A percentile compares a stretch with the other conserved stretches of the same genome.
Conservation (phyloP, 2,113 vertebrate species). For the Sigmodon hispidus region DNA sequence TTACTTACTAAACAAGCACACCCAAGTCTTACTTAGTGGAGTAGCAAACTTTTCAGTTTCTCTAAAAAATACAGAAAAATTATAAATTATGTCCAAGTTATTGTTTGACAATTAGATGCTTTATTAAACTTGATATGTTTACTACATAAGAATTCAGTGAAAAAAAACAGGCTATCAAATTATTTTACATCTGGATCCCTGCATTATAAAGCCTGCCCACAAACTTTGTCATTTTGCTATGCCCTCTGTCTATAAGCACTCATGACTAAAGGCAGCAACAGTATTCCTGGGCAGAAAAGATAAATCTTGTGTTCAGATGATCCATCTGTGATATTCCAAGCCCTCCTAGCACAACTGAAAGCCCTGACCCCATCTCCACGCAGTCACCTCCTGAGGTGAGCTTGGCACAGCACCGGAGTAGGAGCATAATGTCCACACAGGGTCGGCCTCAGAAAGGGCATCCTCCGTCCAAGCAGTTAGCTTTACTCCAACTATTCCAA, state of each 20-base stretch:
- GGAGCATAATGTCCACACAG: background rate
- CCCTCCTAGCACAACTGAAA: background rate
- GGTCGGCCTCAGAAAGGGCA: background rate
- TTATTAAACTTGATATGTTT: conserved; percentile 80
- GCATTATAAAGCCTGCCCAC: conserved; percentile 75
- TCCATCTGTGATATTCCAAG: background rate
- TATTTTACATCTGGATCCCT: conserved; percentile 70
- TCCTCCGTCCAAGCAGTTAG: conserved; percentile 12
- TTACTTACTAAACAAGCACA: background rate
- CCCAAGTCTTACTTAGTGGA: background rate
- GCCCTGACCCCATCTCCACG: background rate
- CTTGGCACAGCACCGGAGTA: background rate
- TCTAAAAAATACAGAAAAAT: background rate
- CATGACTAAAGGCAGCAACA: background rate
- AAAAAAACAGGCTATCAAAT: conserved; percentile 73
- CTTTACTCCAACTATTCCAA: background rate
- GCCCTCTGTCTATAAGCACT: background rate
- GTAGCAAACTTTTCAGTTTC: background rate
- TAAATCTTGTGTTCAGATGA: background rate
- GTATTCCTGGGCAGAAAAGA: background rate
- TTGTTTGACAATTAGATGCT: conserved; percentile 68
- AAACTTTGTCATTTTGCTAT: conserved; percentile 60
- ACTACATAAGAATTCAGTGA: conserved; percentile 69
- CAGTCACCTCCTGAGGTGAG: background rate
- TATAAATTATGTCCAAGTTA: conserved; percentile 69